Evolutionary conservation across 2,113 vertebrate genomes (phyloP).

Genomic region (Hemicordylus capensis): DNA sequence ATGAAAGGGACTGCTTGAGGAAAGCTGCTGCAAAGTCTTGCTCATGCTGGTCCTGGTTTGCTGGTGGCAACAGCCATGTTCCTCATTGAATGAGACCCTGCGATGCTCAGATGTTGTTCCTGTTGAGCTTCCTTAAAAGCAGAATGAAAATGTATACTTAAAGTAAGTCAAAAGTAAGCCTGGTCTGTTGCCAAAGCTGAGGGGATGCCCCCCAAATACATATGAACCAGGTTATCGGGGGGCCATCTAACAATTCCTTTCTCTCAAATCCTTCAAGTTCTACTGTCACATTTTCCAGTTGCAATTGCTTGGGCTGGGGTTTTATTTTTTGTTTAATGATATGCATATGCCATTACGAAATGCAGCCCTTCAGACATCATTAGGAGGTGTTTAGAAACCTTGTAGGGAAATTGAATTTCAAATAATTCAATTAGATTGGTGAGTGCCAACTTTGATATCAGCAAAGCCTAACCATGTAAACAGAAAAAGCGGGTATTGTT

Average conservation of each 20-base stretch:
- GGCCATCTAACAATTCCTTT: neutral
- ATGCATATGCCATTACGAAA: constrained; percentile 21
- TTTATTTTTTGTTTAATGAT: neutral
- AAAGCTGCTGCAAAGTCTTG: no score
- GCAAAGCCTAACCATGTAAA: constrained; percentile 52
- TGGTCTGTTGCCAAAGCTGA: neutral
- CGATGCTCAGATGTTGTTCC: neutral
- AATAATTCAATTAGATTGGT: constrained; percentile 64
- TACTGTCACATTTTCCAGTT: neutral
- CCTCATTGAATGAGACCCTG: neutral
- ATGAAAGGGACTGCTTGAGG: no score
- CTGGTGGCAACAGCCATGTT: no score
- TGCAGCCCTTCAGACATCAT: neutral
- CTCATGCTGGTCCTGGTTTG: no score
- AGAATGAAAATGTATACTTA: neutral
- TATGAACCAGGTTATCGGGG: neutral
- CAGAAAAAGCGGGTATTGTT: constrained; percentile 45
- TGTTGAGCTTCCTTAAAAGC: neutral
- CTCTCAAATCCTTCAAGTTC: neutral
- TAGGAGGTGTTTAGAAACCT: constrained; percentile 42
- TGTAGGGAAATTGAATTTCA: constrained; percentile 50
- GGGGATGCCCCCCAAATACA: no score
- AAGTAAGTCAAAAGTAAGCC: neutral
- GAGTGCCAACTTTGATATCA: constrained; percentile 53
- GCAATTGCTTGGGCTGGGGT: neutral